Base-by-base conservation (phyloP, 2,113 vertebrate species). In the Chionomys nivalis region DNA sequence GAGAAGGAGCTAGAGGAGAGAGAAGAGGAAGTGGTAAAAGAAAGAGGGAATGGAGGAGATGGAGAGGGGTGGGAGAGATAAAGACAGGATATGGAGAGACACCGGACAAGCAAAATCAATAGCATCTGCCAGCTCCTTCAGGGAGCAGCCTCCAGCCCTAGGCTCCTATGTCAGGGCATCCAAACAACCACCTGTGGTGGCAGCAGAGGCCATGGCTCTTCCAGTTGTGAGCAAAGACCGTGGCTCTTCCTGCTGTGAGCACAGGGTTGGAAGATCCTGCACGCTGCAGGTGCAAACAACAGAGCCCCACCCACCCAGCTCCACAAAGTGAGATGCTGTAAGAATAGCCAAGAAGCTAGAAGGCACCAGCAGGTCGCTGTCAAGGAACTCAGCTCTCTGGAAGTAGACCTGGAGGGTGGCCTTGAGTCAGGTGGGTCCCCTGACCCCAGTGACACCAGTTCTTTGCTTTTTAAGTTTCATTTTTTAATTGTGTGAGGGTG, bases 1-100 rank as follows among this genome's bases (percentile, higher is more conserved):
- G 42, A 8, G 10, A 16, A 31, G 9, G 33, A 16, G 2, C 17
- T 9, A 4, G 10, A 39, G 14, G 23, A 36, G 7, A 13, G 4
- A 58, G 31, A 42, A 12, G 47, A 52, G 3, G 63, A 39, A 28
- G 16, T 21, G 36, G 42, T 3, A 26, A 28, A 24, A 23, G 11
- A 16, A 3, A 6, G 47, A 23, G 47, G 36, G 17, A 24, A 49
- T 21, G 16, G 58, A 76, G 42, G 26, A 31, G 58, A 47, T 49
- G 28, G n/a, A 24, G 23, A 26, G 58, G 58, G 58, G 58, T 58
- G 58, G 58, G 58, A 58, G 58, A 58, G 58, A 58, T 58, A 58
- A 26, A 3, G n/a, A 12, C 17, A 31, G 17, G 33, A 36, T 0
- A 19, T 9, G 16, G 16, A 31, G 47, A n/a, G 73, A 90, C 12